These are phyloP conservation scores for Halichondria panicea DNA, from an alignment of 37 sponge, comb jelly and placozoan species.

Conservation along the genomic window DNA sequence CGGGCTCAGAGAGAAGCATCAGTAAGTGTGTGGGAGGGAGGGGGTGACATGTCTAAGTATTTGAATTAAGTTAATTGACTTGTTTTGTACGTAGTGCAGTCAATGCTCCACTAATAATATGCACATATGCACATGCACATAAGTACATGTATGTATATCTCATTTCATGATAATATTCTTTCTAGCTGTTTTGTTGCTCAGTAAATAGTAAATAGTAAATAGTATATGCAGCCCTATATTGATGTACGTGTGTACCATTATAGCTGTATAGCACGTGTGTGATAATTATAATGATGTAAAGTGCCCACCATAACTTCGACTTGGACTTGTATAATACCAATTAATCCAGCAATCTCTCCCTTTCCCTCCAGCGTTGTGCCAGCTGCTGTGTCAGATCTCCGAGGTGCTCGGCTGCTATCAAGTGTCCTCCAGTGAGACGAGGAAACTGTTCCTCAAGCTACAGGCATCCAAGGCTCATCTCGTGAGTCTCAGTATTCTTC, in stretches of 20 bases:
- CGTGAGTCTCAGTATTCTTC: too few species aligned
- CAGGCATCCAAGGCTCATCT: slow-evolving; percentile 30
- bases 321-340: too few species aligned
- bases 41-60: too few species aligned
- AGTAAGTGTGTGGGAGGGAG: slow-evolving; percentile 39
- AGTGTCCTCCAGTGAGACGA: slow-evolving; percentile 49
- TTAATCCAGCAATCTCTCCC: background rate
- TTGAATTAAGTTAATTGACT: too few species aligned
- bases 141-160: too few species aligned
- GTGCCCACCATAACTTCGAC: background rate
- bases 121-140: too few species aligned
- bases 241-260: background rate
- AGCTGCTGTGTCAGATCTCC: slow-evolving; percentile 42
- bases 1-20: slow-evolving; percentile 43
- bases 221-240: background rate
- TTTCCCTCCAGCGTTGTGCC: slow-evolving; percentile 41
- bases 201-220: background rate
- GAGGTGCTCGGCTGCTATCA: slow-evolving; percentile 49
- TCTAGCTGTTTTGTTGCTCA: background rate
- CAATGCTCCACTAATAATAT: too few species aligned
- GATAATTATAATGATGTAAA: background rate
- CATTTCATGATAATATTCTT: background rate
- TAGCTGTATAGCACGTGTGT: slow-evolving; percentile 3
- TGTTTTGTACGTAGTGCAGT: too few species aligned
- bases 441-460: slow-evolving; percentile 52